Evolutionary conservation across 1,140 invertebrate genomes (phyloP).

Genomic region (Drosophila ficusphila): DNA sequence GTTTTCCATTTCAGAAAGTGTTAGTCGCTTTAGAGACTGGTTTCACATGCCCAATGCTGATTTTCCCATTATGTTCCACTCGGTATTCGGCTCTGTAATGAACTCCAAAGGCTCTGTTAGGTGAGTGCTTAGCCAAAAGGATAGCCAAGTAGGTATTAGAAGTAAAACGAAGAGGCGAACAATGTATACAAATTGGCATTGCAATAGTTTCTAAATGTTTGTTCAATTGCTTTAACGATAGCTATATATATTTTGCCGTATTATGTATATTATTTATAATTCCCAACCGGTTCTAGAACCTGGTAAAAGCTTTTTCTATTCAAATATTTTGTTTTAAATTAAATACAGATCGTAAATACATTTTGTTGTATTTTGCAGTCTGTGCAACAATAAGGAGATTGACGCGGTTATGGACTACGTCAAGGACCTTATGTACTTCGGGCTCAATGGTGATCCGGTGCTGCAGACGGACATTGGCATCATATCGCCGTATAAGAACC

Average conservation of each 20-base stretch:
- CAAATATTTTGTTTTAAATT: no score
- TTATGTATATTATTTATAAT: no score
- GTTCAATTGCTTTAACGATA: no score
- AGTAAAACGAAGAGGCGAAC: no score
- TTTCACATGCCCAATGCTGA: conserved; percentile 76
- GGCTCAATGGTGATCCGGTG: conserved; percentile 85
- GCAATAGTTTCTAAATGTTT: no score
- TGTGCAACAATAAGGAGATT: conserved; percentile 86
- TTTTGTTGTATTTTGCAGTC: conserved; percentile 14
- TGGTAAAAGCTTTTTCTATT: no score
- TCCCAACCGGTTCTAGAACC: no score
- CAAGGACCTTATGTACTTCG: conserved; percentile 81
- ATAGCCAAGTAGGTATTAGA: no score
- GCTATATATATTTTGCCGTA: no score
- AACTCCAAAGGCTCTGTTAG: conserved; percentile 62
- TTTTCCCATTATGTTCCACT: conserved; percentile 89
- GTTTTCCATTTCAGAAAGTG: conserved; percentile 31
- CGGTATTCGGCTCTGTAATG: conserved; percentile 84
- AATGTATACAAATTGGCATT: no score
- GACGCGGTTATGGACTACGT: conserved; percentile 86
- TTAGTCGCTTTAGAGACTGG: conserved; percentile 77
- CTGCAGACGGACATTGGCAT: conserved; percentile 90
- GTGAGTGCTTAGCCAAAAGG: conserved; percentile 28
- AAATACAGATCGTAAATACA: no score
- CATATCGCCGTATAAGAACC: conserved; percentile 92